Evolutionary conservation across 2,888 invertebrate genomes (phyloP), one percentile per base, ranked within the genome.

Genomic region (Tenthredo amoena): DNA sequence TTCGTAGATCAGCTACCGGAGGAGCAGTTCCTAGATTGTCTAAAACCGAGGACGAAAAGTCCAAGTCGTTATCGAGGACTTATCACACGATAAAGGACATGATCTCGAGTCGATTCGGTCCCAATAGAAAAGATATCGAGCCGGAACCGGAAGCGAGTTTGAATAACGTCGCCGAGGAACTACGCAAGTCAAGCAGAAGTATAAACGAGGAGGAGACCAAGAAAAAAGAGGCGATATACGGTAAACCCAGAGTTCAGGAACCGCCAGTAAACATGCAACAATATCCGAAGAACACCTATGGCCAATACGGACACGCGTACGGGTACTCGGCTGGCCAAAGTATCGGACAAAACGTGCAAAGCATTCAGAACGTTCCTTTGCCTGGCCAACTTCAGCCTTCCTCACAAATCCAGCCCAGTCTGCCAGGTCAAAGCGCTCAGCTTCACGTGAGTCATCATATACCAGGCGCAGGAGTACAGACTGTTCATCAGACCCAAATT

Each of bases 51-150:
- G 93, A 93, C 47, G 93, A 93, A 31, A 92, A 91, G 76, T 93
- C 94, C 85, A 96, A 96, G 92, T 95, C 96, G n/a, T 95, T 97
- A 86, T 96, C 96, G 74, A 96, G 97, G 93, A 97, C 97, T 0
- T 97, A 97, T 91, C 96, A 97, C 92, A 97, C 97, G 5, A 95
- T 97, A 87, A 97, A 97, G 94, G 97, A 97, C 90, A 96, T 97
- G 95, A 97, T 97, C 91, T 97, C 97, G 34, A 97, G 96, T 92
- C 95, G 96, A 90, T 97, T 97, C 92, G 96, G 96, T 90, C 92
- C 92, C 50, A 96, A 95, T 89, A 95, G 95, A 72, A 94, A 93
- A 90, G 95, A 96, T 37, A 88, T 89, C 68, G 94, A 94, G 85
- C 95, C 91, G 37, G 93, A 93, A 87, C 91, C 91, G 85, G 94